Conservation (phyloP, 2,797 vertebrate genomes). For the Masticophis lateralis region DNA sequence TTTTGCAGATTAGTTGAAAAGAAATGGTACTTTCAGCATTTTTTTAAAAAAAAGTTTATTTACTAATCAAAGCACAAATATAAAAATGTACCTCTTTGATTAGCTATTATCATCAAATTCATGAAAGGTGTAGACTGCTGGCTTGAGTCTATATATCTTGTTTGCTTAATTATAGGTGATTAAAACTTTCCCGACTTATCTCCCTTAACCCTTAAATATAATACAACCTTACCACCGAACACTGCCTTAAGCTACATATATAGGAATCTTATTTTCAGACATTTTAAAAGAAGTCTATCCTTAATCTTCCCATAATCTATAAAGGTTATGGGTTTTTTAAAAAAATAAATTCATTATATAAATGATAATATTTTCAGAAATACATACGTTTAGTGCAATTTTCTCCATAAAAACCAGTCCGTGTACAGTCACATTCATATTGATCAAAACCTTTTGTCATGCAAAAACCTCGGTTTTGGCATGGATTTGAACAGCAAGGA, state of each 20-base stretch:
- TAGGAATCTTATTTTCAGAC: neutral
- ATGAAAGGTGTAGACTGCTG: neutral
- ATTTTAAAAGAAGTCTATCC: neutral
- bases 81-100: neutral
- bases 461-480: constrained; percentile 91
- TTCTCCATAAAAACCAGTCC: constrained; percentile 87
- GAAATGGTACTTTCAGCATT: neutral
- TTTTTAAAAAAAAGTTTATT: neutral
- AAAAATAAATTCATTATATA: neutral
- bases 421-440: constrained; percentile 93
- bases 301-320: neutral
- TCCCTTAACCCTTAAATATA: neutral
- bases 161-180: neutral
- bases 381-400: constrained; percentile 91
- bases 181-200: neutral
- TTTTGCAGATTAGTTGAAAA: neutral
- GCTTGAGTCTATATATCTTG: neutral
- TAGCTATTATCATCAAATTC: neutral
- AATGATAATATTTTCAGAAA: neutral
- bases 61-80: neutral
- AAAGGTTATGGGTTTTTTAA: neutral
- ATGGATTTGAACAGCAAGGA: constrained; percentile 92
- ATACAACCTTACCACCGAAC: neutral
- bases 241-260: neutral
- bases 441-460: constrained; percentile 71